Base-by-base conservation (phyloP, 1,140 invertebrate genomes). In the Calephelis nemesis region DNA sequence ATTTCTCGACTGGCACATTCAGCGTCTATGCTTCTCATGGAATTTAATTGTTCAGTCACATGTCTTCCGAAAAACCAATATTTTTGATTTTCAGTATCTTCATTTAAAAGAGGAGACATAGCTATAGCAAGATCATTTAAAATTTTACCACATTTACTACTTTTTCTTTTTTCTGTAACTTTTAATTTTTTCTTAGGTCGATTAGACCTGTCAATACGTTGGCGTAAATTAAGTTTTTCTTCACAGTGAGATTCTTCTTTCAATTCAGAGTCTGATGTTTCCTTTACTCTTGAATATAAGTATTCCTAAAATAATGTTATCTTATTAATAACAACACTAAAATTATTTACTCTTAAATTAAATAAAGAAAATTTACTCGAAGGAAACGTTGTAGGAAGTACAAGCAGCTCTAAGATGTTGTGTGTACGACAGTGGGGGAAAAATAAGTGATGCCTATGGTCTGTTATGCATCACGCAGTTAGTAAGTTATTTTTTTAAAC, bases 41-140 rank as follows among this genome's bases (percentile, higher is more conserved):
- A 68, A 72, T 86, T 88, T 5, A 90, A 68, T 65, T 79, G 72
- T 63, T 88, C 87, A 0, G 79, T 78, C 0, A 90, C 78, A 74
- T 89, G 85, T 54, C 74, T 80, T 0, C 87, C 83, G 49, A 90
- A 88, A 45, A 85, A 88, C 83, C 85, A 87, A 60, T 84, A 90
- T 42, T 65, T 76, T 66, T 78, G 70, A n/a, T 68, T 49, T 19
- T 78, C 71, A 1, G 42, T 5, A 48, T 40, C 63, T 30, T 52
- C 50, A 40, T 63, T 62, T 7, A 68, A 50, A 47, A 90, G 63
- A 9, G 88, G 87, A 19, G 75, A 72, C 81, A 90, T 82, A 7
- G 85, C 72, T 47, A 72, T 67, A 1, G 87, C 11, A 7, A 90
- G 73, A 74, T 85, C 79, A 67, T 90, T 82, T n/a, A 90, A 47